Conservation (phyloP, 2,797 vertebrate genomes). For the Gorsachius magnificus region DNA sequence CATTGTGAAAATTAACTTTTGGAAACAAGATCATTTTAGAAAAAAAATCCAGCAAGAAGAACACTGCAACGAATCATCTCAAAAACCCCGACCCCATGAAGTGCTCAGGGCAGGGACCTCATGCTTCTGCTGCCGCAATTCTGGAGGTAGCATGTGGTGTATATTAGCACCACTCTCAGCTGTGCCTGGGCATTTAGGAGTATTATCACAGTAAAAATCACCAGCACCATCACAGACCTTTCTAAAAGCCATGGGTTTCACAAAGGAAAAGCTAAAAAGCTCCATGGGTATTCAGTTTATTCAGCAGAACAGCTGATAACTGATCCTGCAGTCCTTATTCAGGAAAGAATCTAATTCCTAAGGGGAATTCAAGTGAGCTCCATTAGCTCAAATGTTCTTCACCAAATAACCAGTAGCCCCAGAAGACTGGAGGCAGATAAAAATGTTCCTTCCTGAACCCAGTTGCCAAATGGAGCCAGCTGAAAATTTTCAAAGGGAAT, state of each 20-base stretch:
- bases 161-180: conserved; percentile 26
- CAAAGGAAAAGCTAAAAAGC: conserved; percentile 51
- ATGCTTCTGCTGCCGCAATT: conserved; percentile 4
- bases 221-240: conserved; percentile 13
- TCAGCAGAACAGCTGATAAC: conserved; percentile 56
- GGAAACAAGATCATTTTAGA: conserved; percentile 8
- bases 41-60: not conserved
- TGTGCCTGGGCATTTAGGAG: conserved; percentile 16
- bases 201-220: conserved; percentile 57
- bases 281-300: conserved; percentile 42
- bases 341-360: conserved; percentile 39
- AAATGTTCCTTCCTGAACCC: conserved; percentile 28
- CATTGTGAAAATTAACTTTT: conserved; percentile 35
- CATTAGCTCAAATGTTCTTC: conserved; percentile 60
- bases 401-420: conserved; percentile 55
- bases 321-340: not conserved
- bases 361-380: conserved; percentile 43
- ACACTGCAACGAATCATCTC: not conserved
- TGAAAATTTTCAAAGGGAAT: conserved; percentile 49
- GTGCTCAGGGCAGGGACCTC: conserved; percentile 11
- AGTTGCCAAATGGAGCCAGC: conserved; percentile 9
- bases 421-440: conserved; percentile 22
- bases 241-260: conserved; percentile 40
- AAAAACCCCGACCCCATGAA: not conserved
- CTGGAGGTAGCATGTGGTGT: conserved; percentile 6